Conservation (phyloP, 2,888 invertebrate genomes). For the Dasypolia templi region DNA sequence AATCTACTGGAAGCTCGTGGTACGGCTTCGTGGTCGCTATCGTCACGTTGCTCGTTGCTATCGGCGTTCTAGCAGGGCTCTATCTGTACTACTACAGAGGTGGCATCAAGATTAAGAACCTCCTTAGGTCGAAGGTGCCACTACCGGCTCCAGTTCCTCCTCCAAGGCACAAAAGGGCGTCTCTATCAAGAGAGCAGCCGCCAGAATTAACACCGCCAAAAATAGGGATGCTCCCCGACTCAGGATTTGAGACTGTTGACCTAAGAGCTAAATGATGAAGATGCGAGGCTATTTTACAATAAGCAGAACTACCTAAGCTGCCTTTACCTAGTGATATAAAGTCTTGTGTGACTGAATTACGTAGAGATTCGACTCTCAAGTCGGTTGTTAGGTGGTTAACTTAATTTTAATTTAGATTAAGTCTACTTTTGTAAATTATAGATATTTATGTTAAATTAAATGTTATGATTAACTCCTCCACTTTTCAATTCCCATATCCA, state of each 20-base stretch:
- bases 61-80: constrained; percentile 92
- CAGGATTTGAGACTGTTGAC: constrained; percentile 88
- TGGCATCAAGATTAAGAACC: constrained; percentile 92
- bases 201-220: constrained; percentile 83
- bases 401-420: constrained; percentile 66
- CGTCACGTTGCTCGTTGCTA: constrained; percentile 92
- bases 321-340: constrained; percentile 72
- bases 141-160: constrained; percentile 84
- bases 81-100: constrained; percentile 95
- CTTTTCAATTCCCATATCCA: constrained; percentile 19
- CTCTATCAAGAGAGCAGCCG: constrained; percentile 82
- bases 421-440: constrained; percentile 80
- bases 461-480: constrained; percentile 66
- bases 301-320: constrained; percentile 62
- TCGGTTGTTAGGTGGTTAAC: constrained; percentile 62
- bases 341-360: constrained; percentile 64
- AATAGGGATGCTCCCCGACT: constrained; percentile 81
- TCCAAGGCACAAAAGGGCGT: constrained; percentile 84
- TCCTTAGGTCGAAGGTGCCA: constrained; percentile 88
- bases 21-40: constrained; percentile 91
- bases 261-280: constrained; percentile 79
- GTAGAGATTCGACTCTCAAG: constrained; percentile 58
- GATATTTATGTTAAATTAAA: constrained; percentile 84
- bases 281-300: constrained; percentile 63
- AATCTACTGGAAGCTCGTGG: constrained; percentile 87